Evolutionary conservation across 92 coral and sea anemone genomes (phyloP), one percentile per base, ranked within the genome.

Genomic region (Siderastrea siderea): DNA sequence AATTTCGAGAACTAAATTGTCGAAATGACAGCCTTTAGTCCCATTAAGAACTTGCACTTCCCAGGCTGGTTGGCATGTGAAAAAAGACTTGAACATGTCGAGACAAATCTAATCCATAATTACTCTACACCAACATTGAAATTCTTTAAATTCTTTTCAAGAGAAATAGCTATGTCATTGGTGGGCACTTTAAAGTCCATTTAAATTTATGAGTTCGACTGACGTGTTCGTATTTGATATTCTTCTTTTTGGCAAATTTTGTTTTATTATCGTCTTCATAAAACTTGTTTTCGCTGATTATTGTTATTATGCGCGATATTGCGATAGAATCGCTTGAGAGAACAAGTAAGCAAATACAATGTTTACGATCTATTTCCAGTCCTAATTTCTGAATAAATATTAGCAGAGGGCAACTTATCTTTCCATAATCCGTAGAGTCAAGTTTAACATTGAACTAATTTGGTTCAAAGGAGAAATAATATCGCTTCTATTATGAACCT

Each of bases 361-460:
- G 78, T 82, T 53, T 13, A 14, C 76, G 45, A 26, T 82, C 66
- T 57, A 71, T 70, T 82, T 70, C 47, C 65, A 68, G 68, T 19
- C 50, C 7, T 7, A 69, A 67, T 81, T 52, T 81, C 63, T 81
- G 15, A 69, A 82, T n/a, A 82, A 57, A 70, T 70, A 57, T 59
- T 70, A 70, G 77, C 46, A 54, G 57, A 68, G 47, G 17, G 44
- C 7, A 15, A 58, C 10, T 7, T 16, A 70, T 58, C 51, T 58
- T 62, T 55, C 26, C 59, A 61, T 11, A 51, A 66, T 16, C 66
- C 10, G 46, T 15, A 59, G 69, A 53, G 13, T 19, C 55, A 45
- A 58, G 9, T 11, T 55, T 17, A 58, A 1, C 6, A 2, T 55
- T 43, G n/a, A 47, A 66, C 74, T 43, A 38, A 47, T 65, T 70